Base-by-base conservation (phyloP, 2,888 invertebrate genomes). In the Rhingia campestris region DNA sequence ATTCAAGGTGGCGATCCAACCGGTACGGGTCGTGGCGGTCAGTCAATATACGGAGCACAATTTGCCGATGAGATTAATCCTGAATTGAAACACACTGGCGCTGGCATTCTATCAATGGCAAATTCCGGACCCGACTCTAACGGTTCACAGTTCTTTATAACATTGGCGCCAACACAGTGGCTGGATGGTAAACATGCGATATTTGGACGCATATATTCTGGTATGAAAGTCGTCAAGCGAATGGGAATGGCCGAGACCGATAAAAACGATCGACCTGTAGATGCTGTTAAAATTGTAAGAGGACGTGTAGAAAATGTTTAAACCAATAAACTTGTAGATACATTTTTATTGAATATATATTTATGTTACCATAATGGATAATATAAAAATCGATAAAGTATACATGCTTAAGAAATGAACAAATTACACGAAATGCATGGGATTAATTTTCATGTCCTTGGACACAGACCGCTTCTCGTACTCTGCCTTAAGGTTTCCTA, bases 101-200 rank as follows among this genome's bases (percentile, higher is more conserved):
- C 95, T 30, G 98, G 97, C 0, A 95, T 98, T 74, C 89, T 98
- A 41, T 98, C 98, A 0, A 99, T 99, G 99, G 99, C 99, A 0
- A 99, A 99, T 93, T 96, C 98, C 22, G 99, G 99, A 0, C 98
- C 98, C 0, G 95, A 99, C 89, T 95, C 97, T 5, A 99, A 99
- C 91, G 99, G 99, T 3, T 98, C 98, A 37, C 99, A 99, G 91
- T 99, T 99, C 92, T 99, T 99, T 88, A 97, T 99, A 58, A 98
- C 99, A 0, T 92, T 99, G 80, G 98, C 96, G 0, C 98, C 99
- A 0, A 97, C 98, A 0, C 98, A 99, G 88, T 99, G 99, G 98
- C 92, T 99, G 43, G 99, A 99, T 92, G 97, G 97, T 9, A 99
- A 99, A 91, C 99, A 99, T 91, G 94, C 98, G 2, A 98, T 99